These are phyloP conservation scores for Drosophila ohnishii DNA, from an alignment of 1,140 invertebrate genomes.

Conservation along the genomic window DNA sequence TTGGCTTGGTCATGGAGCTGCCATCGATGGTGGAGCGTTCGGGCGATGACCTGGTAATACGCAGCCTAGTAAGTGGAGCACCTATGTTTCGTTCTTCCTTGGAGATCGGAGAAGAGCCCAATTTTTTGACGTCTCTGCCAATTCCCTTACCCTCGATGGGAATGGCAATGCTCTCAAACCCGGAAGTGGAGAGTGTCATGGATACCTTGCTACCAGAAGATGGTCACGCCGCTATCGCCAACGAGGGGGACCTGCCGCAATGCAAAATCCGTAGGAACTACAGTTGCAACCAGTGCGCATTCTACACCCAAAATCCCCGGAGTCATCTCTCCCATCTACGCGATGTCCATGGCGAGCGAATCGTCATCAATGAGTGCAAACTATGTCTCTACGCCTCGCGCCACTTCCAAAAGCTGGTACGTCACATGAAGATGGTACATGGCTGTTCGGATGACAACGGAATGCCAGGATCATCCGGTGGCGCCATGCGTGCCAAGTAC, in stretches of 20 bases:
- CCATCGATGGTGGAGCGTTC: conserved; percentile 86
- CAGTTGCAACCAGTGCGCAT: conserved; percentile 88
- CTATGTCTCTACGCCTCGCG: conserved; percentile 93
- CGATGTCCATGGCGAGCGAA: conserved; percentile 89
- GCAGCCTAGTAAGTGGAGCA: conserved; percentile 85
- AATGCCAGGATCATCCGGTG: conserved; percentile 40
- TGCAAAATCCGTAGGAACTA: conserved; percentile 91
- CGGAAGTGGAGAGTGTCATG: neutral
- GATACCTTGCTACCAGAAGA: neutral
- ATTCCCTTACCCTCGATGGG: neutral
- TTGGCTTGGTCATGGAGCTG: conserved; percentile 83
- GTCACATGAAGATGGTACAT: conserved; percentile 92
- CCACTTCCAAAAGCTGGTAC: conserved; percentile 91
- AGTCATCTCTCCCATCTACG: conserved; percentile 90
- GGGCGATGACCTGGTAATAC: conserved; percentile 85
- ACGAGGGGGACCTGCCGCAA: conserved; percentile 86
- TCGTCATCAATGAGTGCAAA: conserved; percentile 92
- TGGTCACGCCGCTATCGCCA: neutral
- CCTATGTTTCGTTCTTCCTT: conserved; percentile 39
- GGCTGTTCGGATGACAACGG: conserved; percentile 78
- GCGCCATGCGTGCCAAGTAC: conserved; percentile 49
- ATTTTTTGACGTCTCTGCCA: conserved; percentile 12
- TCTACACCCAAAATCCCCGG: conserved; percentile 91
- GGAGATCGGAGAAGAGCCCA: conserved; percentile 3
- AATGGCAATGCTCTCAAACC: neutral